Base-by-base conservation (phyloP, 2,888 invertebrate species). In the Drosophila prostipennis region DNA sequence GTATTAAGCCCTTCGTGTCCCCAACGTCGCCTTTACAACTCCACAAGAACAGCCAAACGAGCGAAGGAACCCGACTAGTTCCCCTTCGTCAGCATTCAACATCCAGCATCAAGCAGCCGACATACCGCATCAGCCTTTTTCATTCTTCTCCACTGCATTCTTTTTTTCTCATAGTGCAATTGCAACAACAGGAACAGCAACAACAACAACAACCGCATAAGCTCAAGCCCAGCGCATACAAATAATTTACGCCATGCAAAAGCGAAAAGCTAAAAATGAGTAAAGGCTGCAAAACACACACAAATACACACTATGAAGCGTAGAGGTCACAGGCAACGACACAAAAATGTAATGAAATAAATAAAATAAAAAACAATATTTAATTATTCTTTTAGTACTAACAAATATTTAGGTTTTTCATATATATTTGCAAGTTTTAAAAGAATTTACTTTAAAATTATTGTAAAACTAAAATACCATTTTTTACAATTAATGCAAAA, bases 241-340 rank as follows among this genome's bases (percentile, higher is more conserved):
- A 89, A 81, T 83, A 89, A 84, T 89, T 82, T 80, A 83, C 87
- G 85, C 87, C 71, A 80, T 68, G 76, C 74, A 57, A 78, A 60
- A 72, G 72, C 81, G 78, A 80, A 87, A 89, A 84, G 85, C 87
- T 84, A 83, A 84, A 89, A 85, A 85, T 87, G 74, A 87, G 82
- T 89, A 81, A 84, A 80, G 71, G 54, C 69, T 77, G 56, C 73
- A 71, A 57, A 57, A 26, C 26, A 26, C 23, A 23, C 26, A 26
- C 26, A 26, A 45, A 63, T 53, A 54, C 51, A 65, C 57, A 70
- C 40, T 43, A 64, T 57, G 56, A 64, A 55, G 56, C 48, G 77
- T 59, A 72, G 49, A 32, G 16, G 63, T 61, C 61, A 82, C 87
- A 82, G 60, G 69, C 26, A 23, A 19, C 73, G 48, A 40, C 32